These are phyloP conservation scores for Polia nebulosa DNA, from an alignment of 2,888 invertebrate genomes.

Conservation along the genomic window DNA sequence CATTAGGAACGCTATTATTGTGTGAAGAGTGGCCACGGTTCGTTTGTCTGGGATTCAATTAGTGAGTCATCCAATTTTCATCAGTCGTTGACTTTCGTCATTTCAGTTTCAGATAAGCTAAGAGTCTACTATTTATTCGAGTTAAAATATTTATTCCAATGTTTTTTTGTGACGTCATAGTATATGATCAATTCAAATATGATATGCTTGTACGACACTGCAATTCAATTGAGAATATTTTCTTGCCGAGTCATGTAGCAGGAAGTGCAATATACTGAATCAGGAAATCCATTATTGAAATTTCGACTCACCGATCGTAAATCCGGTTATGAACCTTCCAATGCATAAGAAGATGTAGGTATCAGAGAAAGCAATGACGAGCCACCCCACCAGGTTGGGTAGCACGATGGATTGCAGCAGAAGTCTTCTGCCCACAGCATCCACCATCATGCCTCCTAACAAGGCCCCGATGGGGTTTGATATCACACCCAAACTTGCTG, in stretches of 20 bases:
- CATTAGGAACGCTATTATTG: conserved; percentile 27
- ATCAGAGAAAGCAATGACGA: conserved; percentile 92
- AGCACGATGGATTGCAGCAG: conserved; percentile 93
- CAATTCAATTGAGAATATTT: conserved; percentile 8
- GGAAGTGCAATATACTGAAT: neutral
- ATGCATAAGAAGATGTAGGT: conserved; percentile 92
- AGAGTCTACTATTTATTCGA: conserved; percentile 11
- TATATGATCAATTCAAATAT: conserved; percentile 16
- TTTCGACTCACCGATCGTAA: conserved; percentile 91
- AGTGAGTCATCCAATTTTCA: conserved; percentile 44
- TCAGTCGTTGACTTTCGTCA: conserved; percentile 26
- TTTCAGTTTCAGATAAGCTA: conserved; percentile 21
- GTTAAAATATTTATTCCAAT: conserved; percentile 22
- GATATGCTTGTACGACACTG: conserved; percentile 9
- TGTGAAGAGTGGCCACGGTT: conserved; percentile 46
- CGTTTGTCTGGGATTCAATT: conserved; percentile 44
- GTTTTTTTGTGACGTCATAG: conserved; percentile 1
- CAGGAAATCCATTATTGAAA: neutral
- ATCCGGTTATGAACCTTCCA: conserved; percentile 93
- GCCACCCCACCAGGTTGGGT: conserved; percentile 93
- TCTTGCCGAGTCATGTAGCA: neutral
- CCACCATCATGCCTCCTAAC: conserved; percentile 93
- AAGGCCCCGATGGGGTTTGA: conserved; percentile 94
- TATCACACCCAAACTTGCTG: conserved; percentile 94
- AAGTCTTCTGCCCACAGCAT: conserved; percentile 92